Evolutionary conservation across 1,140 invertebrate species (phyloP).

Genomic region (Cydia amplana): DNA sequence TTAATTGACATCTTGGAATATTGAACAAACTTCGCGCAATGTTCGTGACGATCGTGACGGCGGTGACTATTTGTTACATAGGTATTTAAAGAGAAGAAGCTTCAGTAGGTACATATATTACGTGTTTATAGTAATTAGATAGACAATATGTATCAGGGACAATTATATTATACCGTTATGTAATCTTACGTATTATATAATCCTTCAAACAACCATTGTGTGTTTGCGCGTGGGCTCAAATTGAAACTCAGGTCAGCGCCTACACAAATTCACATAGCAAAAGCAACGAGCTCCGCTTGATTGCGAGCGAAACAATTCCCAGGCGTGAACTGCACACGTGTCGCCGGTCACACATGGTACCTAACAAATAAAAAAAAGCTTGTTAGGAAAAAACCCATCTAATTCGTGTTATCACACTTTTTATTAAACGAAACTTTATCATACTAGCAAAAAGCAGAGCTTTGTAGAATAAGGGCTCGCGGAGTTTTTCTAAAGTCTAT

Average conservation of each 20-base stretch:
- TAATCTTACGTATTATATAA: too few species aligned
- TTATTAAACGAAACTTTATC: neutral
- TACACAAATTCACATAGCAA: constrained; percentile 30
- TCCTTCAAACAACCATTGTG: neutral
- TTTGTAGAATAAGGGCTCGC: too few species aligned
- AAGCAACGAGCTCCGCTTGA: constrained; percentile 27
- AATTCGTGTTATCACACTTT: constrained; percentile 8
- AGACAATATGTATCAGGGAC: too few species aligned
- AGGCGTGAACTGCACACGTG: constrained; percentile 30
- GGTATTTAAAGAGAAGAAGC: too few species aligned
- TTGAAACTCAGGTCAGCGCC: constrained; percentile 32
- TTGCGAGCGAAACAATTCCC: constrained; percentile 28
- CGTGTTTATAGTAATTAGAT: too few species aligned
- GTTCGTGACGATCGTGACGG: too few species aligned
- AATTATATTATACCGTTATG: too few species aligned
- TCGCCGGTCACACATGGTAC: constrained; percentile 2
- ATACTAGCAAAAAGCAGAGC: too few species aligned
- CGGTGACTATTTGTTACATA: too few species aligned
- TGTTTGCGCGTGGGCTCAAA: neutral
- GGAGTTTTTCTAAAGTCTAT: too few species aligned
- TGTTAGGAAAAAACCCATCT: neutral
- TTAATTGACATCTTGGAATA: constrained; percentile 7
- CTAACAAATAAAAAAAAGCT: constrained; percentile 10
- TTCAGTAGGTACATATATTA: too few species aligned
- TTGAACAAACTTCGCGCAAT: neutral